A percentile compares a stretch with the other conserved stretches of the same genome.
phyloP scores from a whole-genome alignment of 1,140 invertebrate genomes.

The Rhopalosiphum maidis region DNA sequence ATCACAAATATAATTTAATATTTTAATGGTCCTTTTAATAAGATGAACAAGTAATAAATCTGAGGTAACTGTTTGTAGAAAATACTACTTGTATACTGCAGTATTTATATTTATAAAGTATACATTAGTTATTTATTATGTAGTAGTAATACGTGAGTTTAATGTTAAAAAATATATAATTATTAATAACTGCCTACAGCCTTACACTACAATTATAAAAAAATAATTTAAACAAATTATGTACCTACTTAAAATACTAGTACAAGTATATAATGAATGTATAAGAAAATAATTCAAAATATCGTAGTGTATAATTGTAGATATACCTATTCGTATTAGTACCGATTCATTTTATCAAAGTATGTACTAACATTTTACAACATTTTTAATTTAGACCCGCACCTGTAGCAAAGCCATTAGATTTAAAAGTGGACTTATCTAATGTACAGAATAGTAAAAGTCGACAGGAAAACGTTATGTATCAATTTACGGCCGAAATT shows the following conservation, averaged over 20 bases:
- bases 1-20: not conserved
- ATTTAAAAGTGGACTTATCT: constrained; percentile 3
- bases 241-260: not conserved
- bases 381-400: not conserved
- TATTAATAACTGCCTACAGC: too few species aligned
- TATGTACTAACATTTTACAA: not conserved
- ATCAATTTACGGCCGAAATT: constrained; percentile 18
- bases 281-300: not conserved
- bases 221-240: not conserved
- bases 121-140: not conserved
- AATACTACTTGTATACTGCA: not conserved
- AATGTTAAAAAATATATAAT: too few species aligned
- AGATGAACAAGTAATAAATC: not conserved
- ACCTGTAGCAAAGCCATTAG: not conserved
- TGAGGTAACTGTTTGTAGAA: not conserved
- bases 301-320: not conserved
- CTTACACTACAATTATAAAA: not conserved
- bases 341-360: not conserved
- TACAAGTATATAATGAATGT: not conserved
- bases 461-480: not conserved
- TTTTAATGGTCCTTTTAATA: not conserved
- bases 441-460: not conserved
- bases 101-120: not conserved
- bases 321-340: not conserved
- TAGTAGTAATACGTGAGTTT: not conserved